Conservation (phyloP, 2,888 invertebrate genomes). For the Bombylius major region DNA sequence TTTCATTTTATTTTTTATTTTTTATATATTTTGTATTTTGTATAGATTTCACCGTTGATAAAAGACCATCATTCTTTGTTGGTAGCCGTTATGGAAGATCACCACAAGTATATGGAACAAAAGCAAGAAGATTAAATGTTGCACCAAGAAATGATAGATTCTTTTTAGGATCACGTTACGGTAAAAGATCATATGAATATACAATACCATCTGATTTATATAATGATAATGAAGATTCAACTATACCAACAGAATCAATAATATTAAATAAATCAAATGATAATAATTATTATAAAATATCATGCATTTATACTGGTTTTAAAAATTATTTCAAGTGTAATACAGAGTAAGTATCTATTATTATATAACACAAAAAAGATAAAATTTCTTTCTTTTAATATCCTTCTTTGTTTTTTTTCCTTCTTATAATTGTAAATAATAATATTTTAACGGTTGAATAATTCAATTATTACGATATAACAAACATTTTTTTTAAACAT, state of each 20-base stretch:
- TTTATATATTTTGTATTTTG: not conserved
- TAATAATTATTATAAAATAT: slow-evolving; percentile 24
- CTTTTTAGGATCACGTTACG: slow-evolving; percentile 35
- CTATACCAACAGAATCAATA: slow-evolving; percentile 4
- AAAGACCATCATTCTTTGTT: slow-evolving; percentile 36
- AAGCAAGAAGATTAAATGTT: slow-evolving; percentile 28
- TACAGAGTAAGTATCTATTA: slow-evolving; percentile 36
- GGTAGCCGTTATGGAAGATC: slow-evolving; percentile 39
- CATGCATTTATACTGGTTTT: slow-evolving; percentile 41
- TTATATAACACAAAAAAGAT: no score
- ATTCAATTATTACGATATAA: no score
- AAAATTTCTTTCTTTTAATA: no score
- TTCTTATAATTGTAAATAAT: no score
- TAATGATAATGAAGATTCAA: not conserved
- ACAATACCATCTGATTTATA: not conserved
- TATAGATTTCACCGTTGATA: slow-evolving; percentile 19
- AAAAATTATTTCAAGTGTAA: slow-evolving; percentile 41
- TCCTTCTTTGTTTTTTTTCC: no score
- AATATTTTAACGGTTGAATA: no score
- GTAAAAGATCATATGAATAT: slow-evolving; percentile 28
- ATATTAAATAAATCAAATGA: slow-evolving; percentile 9
- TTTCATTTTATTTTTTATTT: not conserved
- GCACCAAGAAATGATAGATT: slow-evolving; percentile 36
- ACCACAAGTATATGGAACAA: slow-evolving; percentile 22
- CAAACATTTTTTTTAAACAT: no score